Base-by-base conservation (phyloP, 2,113 vertebrate species). In the Amazona guildingii region DNA sequence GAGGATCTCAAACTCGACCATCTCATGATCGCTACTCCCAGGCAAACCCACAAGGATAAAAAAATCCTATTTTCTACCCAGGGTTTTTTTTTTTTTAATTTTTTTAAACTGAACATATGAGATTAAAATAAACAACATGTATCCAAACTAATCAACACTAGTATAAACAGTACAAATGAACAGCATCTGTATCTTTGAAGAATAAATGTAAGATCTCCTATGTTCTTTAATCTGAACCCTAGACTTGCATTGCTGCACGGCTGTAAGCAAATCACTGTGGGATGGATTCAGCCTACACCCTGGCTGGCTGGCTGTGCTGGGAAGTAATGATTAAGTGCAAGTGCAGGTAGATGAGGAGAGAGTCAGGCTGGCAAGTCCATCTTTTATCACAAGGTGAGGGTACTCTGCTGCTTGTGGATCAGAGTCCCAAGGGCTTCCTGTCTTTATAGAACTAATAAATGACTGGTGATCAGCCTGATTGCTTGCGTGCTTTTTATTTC, bases 401-500 rank as follows among this genome's bases (percentile, higher is more conserved):
- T 46, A 46, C 39, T 77, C 51, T 61, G 35, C n/a, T 94, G 25
- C 68, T 74, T 86, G 48, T 3, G 6, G 52, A 61, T 43, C 51
- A 48, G 51, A 63, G 27, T 78, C 93, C 73, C 80, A 37, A 10
- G 69, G 73, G 79, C 24, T 90, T 83, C 43, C 37, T 68, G 55
- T 72, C 72, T 96, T 94, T 75, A 94, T 83, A 78, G 64, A 75
- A 83, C 92, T 86, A 95, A 92, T 92, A 96, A 92, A 95, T 83
- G 75, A 72, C 51, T 54, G 37, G 27, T 67, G 31, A 77, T 63
- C 27, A 48, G 41, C 73, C 55, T 88, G 90, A 51, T 19, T 92
- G 29, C 72, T 75, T 72, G 51, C 39, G 81, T 49, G 19, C 3
- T 88, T 83, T 96, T 86, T 92, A 93, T 90, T 90, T 84, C 27